Base-by-base conservation (phyloP, 2,888 invertebrate genomes). In the Tetropium fuscum region DNA sequence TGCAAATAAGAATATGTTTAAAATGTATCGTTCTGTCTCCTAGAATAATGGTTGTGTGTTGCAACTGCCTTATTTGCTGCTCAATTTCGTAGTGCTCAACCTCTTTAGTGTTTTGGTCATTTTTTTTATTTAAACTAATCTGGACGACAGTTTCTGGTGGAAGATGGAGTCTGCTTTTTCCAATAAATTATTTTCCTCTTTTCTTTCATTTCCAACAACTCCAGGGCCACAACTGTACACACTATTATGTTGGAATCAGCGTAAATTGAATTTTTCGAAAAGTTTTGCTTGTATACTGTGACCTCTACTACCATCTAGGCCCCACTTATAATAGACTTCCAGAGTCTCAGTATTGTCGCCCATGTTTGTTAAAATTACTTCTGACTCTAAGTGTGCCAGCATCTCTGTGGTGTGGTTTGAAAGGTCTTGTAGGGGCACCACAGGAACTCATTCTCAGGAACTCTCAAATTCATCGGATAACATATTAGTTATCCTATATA, bases 81-180 rank as follows among this genome's bases (percentile, higher is more conserved):
- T 49, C 36, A 19, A 51, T 19, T 44, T 43, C 34, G 6, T 44
- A 10, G 22, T 51, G 43, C 11, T 18, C 36, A n/a, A n/a, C n/a
- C 16, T 49, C 48, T 43, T 51, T 41, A 43, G 51, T 25, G 34
- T 11, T 41, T 45, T 53, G 15, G 15, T 8, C 16, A 47, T 10
- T 44, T 53, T 53, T n/a, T 38, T 58, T 44, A 45, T 47, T 32
- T 45, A 53, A n/a, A n/a, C n/a, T n/a, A n/a, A n/a, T n/a, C n/a
- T n/a, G n/a, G n/a, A n/a, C n/a, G n/a, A n/a, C 47, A 55, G 34
- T 53, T 53, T 16, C 41, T 51, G 16, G 36, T 58, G 16, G 44
- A 58, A 10, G 53, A 58, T 43, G 58, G 44, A 11, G 34, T 44
- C 25, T 25, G 16, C 38, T 53, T 58, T 34, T 53, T 58, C 58